phyloP scores from a whole-genome alignment of 1,140 invertebrate genomes.

The Pygmarrhopalites habei region DNA sequence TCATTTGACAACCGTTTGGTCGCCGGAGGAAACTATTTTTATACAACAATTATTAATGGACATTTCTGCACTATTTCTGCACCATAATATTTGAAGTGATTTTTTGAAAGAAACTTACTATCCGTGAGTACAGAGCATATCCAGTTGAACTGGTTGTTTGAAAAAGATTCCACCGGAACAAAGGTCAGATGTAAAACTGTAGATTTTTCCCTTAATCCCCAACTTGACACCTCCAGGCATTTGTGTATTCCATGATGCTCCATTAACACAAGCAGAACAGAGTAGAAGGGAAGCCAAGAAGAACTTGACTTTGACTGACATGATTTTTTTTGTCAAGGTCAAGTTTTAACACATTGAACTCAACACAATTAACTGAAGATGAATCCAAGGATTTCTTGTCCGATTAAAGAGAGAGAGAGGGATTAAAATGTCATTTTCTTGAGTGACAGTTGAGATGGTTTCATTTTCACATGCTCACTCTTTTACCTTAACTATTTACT shows the following conservation, averaged over 20 bases:
- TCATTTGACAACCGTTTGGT: neutral
- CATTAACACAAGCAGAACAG: too few species aligned
- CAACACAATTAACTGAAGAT: too few species aligned
- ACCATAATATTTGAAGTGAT: neutral
- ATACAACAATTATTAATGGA: neutral
- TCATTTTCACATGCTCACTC: too few species aligned
- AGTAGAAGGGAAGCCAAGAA: too few species aligned
- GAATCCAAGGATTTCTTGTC: too few species aligned
- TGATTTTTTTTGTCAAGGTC: too few species aligned
- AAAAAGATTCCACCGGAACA: neutral
- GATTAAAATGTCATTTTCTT: too few species aligned
- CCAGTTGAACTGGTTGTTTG: neutral
- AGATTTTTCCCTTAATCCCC: neutral
- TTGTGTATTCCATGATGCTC: neutral
- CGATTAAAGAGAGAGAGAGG: too few species aligned
- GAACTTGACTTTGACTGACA: too few species aligned
- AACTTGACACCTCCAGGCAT: conserved; percentile 1
- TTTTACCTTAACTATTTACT: too few species aligned
- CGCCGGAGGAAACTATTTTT: neutral
- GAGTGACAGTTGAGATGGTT: too few species aligned
- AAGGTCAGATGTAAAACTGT: neutral
- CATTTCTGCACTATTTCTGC: neutral
- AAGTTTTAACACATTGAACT: too few species aligned
- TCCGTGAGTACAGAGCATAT: neutral
- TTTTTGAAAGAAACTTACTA: neutral